Evolutionary conservation across 2,113 vertebrate genomes (phyloP), one percentile per base, ranked within the genome.

Genomic region (Sinosuthora webbiana): DNA sequence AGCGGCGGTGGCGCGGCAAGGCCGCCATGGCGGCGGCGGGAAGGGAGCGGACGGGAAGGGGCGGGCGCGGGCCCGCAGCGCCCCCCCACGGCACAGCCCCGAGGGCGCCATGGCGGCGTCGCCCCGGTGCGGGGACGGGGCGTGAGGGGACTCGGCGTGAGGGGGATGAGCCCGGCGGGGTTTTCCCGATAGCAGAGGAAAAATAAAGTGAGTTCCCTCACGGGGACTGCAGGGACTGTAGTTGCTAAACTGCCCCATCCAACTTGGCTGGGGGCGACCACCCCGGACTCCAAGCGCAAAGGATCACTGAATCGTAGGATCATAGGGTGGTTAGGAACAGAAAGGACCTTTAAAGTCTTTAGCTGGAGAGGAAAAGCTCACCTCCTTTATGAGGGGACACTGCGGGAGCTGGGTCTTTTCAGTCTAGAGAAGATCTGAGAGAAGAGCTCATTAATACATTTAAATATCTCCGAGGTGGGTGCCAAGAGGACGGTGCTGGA

Each of bases 1-100:
- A 97, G 31, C 94, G 97, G 67, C 96, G 88, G 27, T 63, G 87
- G 2, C 82, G 73, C 4, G 63, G 33, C 1, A 28, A 31, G 12
- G 52, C 86, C 5, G 95, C 95, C 98, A 98, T 98, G 28, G 18
- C 35, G 21, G 14, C 4, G 21, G 13, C 4, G 2, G 19, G 17
- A 18, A 20, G 10, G 28, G 16, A 12, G 8, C 9, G 19, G 17
- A 18, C 13, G 10, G 28, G 16, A 31, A 27, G 19, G 15, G 33
- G 22, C n/a, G 27, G 45, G 28, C 6, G 21, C 47, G 14, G 25
- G 45, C 0, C 49, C 45, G 3, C 69, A 69, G 82, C 64, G 70
- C 79, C 80, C 71, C 70, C 94, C 68, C 8, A 14, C 53, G 73
- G 39, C 78, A 27, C 27, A 27, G 17, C 52, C 5, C 23, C 6